Conservation (phyloP, 1,140 invertebrate species). For the Drosophila paulistorum region DNA sequence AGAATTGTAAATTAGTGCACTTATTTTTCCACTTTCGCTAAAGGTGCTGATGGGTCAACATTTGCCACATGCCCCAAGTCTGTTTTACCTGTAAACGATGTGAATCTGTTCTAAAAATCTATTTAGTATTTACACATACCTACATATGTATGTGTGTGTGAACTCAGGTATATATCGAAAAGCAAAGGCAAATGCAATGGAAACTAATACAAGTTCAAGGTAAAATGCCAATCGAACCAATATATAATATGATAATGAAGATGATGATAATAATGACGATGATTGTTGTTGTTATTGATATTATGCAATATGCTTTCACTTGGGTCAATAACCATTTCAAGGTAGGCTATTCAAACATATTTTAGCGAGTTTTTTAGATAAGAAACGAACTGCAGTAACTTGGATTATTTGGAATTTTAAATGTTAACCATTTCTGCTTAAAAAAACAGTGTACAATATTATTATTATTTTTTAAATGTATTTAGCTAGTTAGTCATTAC, state of each 20-base stretch:
- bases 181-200: conserved; percentile 50
- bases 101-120: not conserved
- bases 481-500: too few species aligned
- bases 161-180: conserved; percentile 40
- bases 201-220: conserved; percentile 77
- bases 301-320: conserved; percentile 52
- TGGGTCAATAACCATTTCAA: conserved; percentile 44
- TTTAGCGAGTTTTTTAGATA: too few species aligned
- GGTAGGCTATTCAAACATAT: conserved; percentile 12
- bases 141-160: not conserved
- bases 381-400: too few species aligned
- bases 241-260: conserved; percentile 32
- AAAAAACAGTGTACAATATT: too few species aligned
- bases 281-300: conserved; percentile 33
- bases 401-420: too few species aligned
- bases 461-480: too few species aligned
- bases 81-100: not conserved
- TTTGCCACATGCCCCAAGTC: not conserved
- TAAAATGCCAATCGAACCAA: conserved; percentile 33
- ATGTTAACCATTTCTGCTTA: too few species aligned
- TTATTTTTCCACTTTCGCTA: not conserved
- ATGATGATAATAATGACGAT: conserved; percentile 29
- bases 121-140: not conserved
- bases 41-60: conserved; percentile 7
- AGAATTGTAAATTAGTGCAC: not conserved